Evolutionary conservation across 2,113 vertebrate genomes (phyloP).

Genomic region (Misgurnus anguillicaudatus): DNA sequence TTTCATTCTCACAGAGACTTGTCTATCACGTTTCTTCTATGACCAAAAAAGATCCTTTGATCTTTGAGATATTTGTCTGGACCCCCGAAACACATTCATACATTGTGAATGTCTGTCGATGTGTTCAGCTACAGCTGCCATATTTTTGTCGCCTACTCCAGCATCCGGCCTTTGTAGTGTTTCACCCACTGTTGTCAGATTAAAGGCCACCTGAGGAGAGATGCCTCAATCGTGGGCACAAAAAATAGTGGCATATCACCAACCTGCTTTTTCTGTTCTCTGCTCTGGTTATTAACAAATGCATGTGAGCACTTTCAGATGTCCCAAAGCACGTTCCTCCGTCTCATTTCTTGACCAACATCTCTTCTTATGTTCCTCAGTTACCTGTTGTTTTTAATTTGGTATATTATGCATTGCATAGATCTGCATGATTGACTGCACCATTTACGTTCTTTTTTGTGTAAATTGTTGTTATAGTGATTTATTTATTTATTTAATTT

Average conservation of each 20-base stretch:
- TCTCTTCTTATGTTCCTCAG: slow-evolving; percentile 1
- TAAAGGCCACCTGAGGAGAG: slow-evolving; percentile 42
- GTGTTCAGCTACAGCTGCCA: slow-evolving; percentile 43
- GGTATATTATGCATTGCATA: background rate
- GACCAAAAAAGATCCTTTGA: slow-evolving; percentile 48
- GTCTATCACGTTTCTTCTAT: slow-evolving; percentile 30
- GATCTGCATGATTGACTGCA: slow-evolving; percentile 45
- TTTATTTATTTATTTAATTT: slow-evolving; percentile 51
- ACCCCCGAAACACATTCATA: background rate
- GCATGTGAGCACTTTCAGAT: slow-evolving; percentile 27
- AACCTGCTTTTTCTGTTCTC: slow-evolving; percentile 53
- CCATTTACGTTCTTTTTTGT: slow-evolving; percentile 20
- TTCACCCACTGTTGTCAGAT: slow-evolving; percentile 45
- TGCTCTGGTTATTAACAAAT: slow-evolving; percentile 63
- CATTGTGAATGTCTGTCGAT: slow-evolving; percentile 31
- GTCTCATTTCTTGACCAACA: background rate
- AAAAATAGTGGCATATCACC: background rate
- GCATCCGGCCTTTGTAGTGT: slow-evolving; percentile 40
- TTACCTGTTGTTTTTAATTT: slow-evolving; percentile 10
- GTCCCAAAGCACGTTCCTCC: slow-evolving; percentile 22
- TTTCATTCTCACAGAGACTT: slow-evolving; percentile 22
- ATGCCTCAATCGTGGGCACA: background rate
- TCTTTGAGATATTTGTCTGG: slow-evolving; percentile 43
- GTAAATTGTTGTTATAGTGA: slow-evolving; percentile 9
- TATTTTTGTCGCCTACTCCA: slow-evolving; percentile 25